phyloP scores from a whole-genome alignment of 2,113 vertebrate genomes.

The Zosterops pallidus region DNA sequence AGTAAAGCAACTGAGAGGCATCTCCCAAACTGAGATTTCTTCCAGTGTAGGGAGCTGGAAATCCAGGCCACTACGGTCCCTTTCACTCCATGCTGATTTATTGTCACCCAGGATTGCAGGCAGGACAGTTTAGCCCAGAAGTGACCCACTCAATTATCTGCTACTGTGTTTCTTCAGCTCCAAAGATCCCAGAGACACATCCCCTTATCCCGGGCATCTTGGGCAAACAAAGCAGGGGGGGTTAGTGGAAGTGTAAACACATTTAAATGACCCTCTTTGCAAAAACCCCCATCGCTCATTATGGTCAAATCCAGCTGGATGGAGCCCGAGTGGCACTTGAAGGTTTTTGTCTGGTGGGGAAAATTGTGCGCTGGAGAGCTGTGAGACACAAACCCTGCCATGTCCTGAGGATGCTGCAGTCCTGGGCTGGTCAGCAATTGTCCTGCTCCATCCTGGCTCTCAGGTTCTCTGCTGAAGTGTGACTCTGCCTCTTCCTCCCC shows the following conservation, averaged over 20 bases:
- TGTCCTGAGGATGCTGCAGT: rapidly evolving
- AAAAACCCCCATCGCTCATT: background rate
- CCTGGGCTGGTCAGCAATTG: rapidly evolving
- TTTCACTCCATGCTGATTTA: background rate
- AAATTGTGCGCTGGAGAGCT: background rate
- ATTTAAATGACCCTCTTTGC: background rate
- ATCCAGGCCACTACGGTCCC: background rate
- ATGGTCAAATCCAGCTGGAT: background rate
- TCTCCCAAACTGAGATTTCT: background rate
- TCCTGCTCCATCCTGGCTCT: background rate
- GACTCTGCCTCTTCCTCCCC: rapidly evolving
- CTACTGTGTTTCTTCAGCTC: background rate
- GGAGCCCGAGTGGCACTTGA: background rate
- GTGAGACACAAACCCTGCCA: rapidly evolving
- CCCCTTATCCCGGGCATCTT: background rate
- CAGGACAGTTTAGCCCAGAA: background rate
- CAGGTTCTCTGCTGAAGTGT: background rate
- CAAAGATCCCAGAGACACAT: background rate
- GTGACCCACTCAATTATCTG: background rate
- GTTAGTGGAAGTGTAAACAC: background rate
- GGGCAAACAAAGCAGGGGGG: background rate
- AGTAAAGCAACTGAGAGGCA: background rate
- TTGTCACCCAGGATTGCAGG: background rate
- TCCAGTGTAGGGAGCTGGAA: background rate
- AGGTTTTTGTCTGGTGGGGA: background rate